Evolutionary conservation across 2,888 invertebrate species (phyloP).

Genomic region (Tuberolachnus salignus): DNA sequence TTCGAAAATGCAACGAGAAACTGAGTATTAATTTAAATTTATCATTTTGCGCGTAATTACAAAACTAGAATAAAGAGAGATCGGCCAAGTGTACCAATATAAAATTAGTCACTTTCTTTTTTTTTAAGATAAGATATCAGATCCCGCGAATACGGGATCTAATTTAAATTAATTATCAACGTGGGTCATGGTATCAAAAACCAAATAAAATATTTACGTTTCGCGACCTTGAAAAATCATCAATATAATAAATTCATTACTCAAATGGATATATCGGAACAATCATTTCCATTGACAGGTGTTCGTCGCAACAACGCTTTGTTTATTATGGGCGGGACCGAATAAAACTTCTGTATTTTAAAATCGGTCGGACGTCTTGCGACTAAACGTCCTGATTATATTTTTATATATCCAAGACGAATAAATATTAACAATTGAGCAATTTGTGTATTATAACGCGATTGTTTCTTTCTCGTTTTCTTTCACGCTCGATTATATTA

Average conservation of each 20-base stretch:
- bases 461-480: no score
- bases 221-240: constrained; percentile 14
- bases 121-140: constrained; percentile 16
- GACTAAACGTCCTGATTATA: background rate
- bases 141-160: background rate
- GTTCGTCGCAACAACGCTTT: constrained; percentile 33
- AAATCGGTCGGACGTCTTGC: background rate
- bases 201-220: background rate
- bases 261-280: constrained; percentile 14
- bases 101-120: constrained; percentile 42
- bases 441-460: background rate
- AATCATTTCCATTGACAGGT: constrained; percentile 27
- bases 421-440: background rate
- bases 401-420: background rate
- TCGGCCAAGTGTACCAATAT: constrained; percentile 11
- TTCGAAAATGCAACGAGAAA: constrained; percentile 34
- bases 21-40: constrained; percentile 23
- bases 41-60: constrained; percentile 6
- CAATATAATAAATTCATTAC: constrained; percentile 31
- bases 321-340: constrained; percentile 29
- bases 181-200: background rate
- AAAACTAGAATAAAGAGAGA: constrained; percentile 52
- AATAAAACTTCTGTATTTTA: constrained; percentile 20
- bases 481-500: no score
- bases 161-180: constrained; percentile 30